Percentiles rank a stretch among this genome's conserved stretches.
Evolutionary conservation across 2,888 invertebrate genomes (phyloP).

Genomic region (Euclidia mi): DNA sequence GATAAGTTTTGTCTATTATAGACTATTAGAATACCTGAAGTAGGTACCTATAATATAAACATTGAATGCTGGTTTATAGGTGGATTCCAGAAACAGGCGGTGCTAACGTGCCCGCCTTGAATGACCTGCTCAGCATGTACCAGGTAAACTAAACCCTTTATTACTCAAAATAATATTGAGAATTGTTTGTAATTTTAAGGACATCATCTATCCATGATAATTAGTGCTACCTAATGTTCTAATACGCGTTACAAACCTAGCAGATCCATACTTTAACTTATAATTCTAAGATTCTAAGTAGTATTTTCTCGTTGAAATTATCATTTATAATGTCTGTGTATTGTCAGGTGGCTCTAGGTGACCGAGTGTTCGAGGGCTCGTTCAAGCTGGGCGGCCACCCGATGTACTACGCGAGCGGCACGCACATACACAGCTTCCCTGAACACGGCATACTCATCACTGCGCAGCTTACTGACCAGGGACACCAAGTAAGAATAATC

Average conservation of each 20-base stretch:
- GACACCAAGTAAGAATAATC: slow-evolving; percentile 88
- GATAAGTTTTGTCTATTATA: too few relatives aligned
- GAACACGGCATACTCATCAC: slow-evolving; percentile 93
- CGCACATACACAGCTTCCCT: slow-evolving; percentile 96
- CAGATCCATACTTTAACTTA: too few relatives aligned
- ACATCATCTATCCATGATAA: too few relatives aligned
- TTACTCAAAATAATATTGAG: too few relatives aligned
- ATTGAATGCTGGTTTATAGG: slow-evolving; percentile 70
- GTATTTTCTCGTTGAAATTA: too few relatives aligned
- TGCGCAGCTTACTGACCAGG: slow-evolving; percentile 95
- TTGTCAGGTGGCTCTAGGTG: slow-evolving; percentile 94
- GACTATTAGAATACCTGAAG: too few relatives aligned
- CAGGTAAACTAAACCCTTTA: slow-evolving; percentile 87
- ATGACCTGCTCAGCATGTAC: slow-evolving; percentile 95
- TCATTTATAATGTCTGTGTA: too few relatives aligned
- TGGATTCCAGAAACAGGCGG: slow-evolving; percentile 98
- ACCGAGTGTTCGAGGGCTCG: slow-evolving; percentile 95
- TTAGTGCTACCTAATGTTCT: too few relatives aligned
- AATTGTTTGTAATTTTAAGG: too few relatives aligned
- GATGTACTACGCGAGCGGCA: slow-evolving; percentile 98
- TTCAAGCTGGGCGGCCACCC: slow-evolving; percentile 96
- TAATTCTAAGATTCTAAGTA: too few relatives aligned
- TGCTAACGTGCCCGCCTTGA: slow-evolving; percentile 97
- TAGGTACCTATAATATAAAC: too few relatives aligned
- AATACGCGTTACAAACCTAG: too few relatives aligned